Percentiles rank a stretch among this genome's conserved stretches.
These are phyloP conservation scores for Ophiodon elongatus DNA, from an alignment of 2,113 vertebrate species.

Conservation along the genomic window DNA sequence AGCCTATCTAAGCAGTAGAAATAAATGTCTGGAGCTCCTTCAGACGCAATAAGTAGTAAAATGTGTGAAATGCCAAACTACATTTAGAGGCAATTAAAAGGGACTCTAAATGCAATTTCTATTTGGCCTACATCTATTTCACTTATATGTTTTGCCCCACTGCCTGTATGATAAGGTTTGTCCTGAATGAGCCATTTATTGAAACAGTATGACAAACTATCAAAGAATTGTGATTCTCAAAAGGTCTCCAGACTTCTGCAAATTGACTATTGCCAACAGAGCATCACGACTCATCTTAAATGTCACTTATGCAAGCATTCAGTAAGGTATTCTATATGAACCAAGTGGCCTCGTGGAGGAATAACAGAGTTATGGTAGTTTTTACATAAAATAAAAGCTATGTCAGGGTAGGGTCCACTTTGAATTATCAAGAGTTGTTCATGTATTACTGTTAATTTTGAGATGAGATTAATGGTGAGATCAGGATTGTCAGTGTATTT, in stretches of 20 bases:
- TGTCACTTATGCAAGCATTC: slow-evolving; percentile 9
- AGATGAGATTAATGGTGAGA: neutral
- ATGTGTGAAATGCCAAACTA: slow-evolving; percentile 37
- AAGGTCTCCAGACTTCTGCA: slow-evolving; percentile 34
- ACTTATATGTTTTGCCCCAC: slow-evolving; percentile 23
- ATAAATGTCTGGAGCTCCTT: slow-evolving; percentile 40
- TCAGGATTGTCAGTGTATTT: neutral
- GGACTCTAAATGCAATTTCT: slow-evolving; percentile 19
- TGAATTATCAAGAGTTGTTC: neutral
- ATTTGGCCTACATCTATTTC: slow-evolving; percentile 40
- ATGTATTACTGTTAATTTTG: neutral
- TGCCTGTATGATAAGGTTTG: slow-evolving; percentile 38
- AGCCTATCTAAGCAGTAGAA: slow-evolving; percentile 1
- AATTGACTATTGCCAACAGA: neutral
- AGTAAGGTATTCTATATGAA: neutral
- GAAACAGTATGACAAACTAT: slow-evolving; percentile 3
- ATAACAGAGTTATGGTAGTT: no score
- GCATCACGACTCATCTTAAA: neutral
- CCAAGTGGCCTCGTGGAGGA: no score
- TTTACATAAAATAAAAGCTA: no score
- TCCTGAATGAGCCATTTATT: slow-evolving; percentile 30
- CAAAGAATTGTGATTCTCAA: slow-evolving; percentile 27
- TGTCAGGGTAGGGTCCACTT: neutral
- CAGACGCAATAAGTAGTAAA: slow-evolving; percentile 19
- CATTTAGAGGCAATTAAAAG: slow-evolving; percentile 41